A percentile compares a stretch with the other conserved stretches of the same genome.
phyloP scores from a whole-genome alignment of 2,888 invertebrate genomes.

The Pedicia rivosa region DNA sequence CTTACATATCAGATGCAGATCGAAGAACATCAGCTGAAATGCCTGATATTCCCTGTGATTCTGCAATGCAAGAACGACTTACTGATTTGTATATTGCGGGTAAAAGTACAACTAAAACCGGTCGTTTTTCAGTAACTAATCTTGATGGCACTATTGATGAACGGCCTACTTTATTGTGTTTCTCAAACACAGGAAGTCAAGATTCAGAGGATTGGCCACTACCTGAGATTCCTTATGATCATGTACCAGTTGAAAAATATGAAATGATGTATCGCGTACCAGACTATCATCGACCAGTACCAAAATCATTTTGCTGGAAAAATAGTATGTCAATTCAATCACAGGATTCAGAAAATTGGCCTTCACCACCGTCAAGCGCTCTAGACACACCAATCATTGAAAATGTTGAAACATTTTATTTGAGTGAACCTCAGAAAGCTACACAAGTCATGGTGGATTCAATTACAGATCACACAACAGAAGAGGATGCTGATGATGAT shows the following conservation, averaged over 20 bases:
- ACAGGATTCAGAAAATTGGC: constrained; percentile 66
- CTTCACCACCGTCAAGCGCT: constrained; percentile 59
- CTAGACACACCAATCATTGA: constrained; percentile 56
- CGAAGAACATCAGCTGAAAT: constrained; percentile 69
- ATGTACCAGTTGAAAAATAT: constrained; percentile 19
- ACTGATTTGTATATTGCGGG: constrained; percentile 40
- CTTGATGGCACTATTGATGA: constrained; percentile 22
- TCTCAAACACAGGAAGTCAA: constrained; percentile 44
- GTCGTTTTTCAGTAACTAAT: constrained; percentile 27
- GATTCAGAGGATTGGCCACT: constrained; percentile 64
- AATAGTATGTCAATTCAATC: constrained; percentile 30
- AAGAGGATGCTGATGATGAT: constrained; percentile 40
- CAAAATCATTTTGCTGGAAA: constrained; percentile 30
- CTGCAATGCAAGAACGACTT: constrained; percentile 36
- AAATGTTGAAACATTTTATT: constrained; percentile 64
- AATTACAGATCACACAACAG: constrained; percentile 40
- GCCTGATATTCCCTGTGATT: constrained; percentile 70
- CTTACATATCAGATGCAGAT: constrained; percentile 65
- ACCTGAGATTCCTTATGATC: constrained; percentile 47
- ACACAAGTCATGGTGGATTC: constrained; percentile 62
- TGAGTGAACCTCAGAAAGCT: constrained; percentile 61
- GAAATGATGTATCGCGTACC: constrained; percentile 17
- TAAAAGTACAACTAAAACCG: constrained; percentile 32
- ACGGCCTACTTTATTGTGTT: constrained; percentile 25
- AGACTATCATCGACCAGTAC: constrained; percentile 27